Percentiles rank a stretch among this genome's conserved stretches.
Evolutionary conservation across 1,140 invertebrate genomes (phyloP).

Genomic region (Patella vulgata): DNA sequence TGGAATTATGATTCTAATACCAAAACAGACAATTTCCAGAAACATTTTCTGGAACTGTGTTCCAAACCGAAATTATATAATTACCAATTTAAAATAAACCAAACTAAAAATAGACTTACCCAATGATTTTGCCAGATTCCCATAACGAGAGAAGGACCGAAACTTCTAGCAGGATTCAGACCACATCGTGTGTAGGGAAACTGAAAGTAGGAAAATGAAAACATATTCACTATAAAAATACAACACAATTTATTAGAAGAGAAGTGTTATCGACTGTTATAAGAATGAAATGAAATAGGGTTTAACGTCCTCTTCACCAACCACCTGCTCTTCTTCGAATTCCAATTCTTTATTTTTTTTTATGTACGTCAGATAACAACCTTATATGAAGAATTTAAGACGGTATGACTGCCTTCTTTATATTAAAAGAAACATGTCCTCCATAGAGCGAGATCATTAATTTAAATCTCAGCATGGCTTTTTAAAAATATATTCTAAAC

Average conservation of each 20-base stretch:
- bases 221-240: neutral
- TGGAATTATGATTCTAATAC: no score
- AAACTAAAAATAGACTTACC: conserved; percentile 70
- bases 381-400: no score
- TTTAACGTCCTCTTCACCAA: neutral
- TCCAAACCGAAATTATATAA: no score
- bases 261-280: no score
- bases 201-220: conserved; percentile 38
- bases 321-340: conserved; percentile 1
- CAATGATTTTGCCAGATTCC: conserved; percentile 78
- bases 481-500: no score
- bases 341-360: neutral
- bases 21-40: no score
- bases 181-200: conserved; percentile 56
- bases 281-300: neutral
- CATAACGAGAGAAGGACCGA: conserved; percentile 71
- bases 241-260: neutral
- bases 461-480: no score
- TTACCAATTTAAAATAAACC: neutral
- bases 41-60: no score
- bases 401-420: no score
- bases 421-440: no score
- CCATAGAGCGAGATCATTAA: no score
- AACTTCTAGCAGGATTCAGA: conserved; percentile 60
- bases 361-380: neutral